Conservation (phyloP, 2,113 vertebrate genomes). For the Oxyruncus cristatus region DNA sequence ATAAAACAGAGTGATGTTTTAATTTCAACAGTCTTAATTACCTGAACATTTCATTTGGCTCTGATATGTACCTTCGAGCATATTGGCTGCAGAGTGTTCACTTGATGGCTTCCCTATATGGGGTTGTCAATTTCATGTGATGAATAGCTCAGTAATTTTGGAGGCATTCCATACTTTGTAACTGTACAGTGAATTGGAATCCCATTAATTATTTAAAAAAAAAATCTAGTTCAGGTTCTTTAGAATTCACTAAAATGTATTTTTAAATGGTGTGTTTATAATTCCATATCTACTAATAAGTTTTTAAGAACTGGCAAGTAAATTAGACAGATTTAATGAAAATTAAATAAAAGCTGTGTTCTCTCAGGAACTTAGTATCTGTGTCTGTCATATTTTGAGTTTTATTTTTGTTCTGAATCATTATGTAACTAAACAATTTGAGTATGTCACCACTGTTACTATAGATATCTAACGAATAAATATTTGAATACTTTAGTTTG, state of each 20-base stretch:
- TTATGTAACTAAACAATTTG: not conserved
- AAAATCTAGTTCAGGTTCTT: not conserved
- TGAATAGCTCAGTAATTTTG: not conserved
- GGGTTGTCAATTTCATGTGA: conserved; percentile 28
- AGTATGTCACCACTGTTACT: not conserved
- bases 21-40: conserved; percentile 28
- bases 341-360: not conserved
- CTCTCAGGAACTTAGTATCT: not conserved
- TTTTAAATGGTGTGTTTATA: not conserved
- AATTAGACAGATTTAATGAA: not conserved
- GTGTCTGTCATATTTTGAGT: not conserved
- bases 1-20: not conserved
- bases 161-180: not conserved
- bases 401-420: not conserved
- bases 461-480: not conserved
- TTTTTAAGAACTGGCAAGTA: not conserved
- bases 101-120: conserved; percentile 25
- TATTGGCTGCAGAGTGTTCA: not conserved
- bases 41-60: conserved; percentile 17
- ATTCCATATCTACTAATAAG: not conserved
- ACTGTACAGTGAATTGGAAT: not conserved
- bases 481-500: not conserved
- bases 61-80: not conserved
- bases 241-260: not conserved
- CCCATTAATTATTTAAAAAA: not conserved